Evolutionary conservation across 2,888 invertebrate species (phyloP).

Genomic region (Octodonta nipae): DNA sequence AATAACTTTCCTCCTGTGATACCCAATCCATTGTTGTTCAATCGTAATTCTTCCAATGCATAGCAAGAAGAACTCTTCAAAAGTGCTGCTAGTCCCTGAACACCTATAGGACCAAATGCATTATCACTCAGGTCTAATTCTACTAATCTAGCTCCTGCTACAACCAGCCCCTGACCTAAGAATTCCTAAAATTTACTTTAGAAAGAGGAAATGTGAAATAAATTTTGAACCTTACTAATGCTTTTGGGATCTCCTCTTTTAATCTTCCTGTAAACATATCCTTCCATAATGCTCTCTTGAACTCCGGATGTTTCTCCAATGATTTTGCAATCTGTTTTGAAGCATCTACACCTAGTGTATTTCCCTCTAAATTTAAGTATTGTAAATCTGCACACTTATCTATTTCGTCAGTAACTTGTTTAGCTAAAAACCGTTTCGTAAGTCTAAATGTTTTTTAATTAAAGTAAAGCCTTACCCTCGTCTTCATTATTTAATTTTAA

Average conservation of each 20-base stretch:
- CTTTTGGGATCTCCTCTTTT: slow-evolving; percentile 88
- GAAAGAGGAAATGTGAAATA: not conserved
- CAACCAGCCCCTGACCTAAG: slow-evolving; percentile 68
- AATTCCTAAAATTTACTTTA: slow-evolving; percentile 38
- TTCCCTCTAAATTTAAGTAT: slow-evolving; percentile 76
- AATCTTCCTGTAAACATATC: slow-evolving; percentile 93
- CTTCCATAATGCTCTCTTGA: slow-evolving; percentile 78
- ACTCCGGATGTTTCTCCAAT: slow-evolving; percentile 61
- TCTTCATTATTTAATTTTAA: slow-evolving; percentile 63
- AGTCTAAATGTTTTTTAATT: not conserved
- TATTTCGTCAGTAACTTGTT: slow-evolving; percentile 64
- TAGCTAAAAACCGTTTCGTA: slow-evolving; percentile 39
- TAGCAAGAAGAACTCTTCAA: slow-evolving; percentile 75
- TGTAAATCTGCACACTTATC: slow-evolving; percentile 52
- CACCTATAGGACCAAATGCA: slow-evolving; percentile 91
- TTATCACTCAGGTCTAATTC: slow-evolving; percentile 92
- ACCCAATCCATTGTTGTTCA: slow-evolving; percentile 97
- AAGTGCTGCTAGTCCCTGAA: slow-evolving; percentile 71
- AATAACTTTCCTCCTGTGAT: slow-evolving; percentile 76
- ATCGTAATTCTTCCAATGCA: slow-evolving; percentile 62
- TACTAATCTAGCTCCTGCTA: slow-evolving; percentile 63
- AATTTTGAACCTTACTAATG: slow-evolving; percentile 47
- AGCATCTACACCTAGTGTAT: slow-evolving; percentile 82
- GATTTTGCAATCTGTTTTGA: slow-evolving; percentile 73
- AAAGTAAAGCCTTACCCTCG: slow-evolving; percentile 51